Percentiles rank a stretch among this genome's conserved stretches.
Evolutionary conservation across 2,797 vertebrate genomes (phyloP).

Genomic region (Hyperoplus lanceolatus): DNA sequence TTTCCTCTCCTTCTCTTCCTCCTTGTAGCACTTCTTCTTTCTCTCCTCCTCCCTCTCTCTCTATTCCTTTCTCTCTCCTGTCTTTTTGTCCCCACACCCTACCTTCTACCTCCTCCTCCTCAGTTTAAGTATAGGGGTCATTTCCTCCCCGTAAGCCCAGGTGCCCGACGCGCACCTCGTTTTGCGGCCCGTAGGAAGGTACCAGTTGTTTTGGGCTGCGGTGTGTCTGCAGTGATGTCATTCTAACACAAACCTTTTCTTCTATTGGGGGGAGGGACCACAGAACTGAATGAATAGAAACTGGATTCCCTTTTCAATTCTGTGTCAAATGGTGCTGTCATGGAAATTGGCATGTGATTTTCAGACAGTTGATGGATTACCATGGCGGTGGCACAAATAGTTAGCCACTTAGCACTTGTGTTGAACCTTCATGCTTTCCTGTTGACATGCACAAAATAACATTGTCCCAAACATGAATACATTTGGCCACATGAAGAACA

Average conservation of each 20-base stretch:
- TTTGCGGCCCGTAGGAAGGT: slow-evolving; percentile 86
- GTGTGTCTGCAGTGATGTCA: slow-evolving; percentile 75
- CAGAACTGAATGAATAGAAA: slow-evolving; percentile 60
- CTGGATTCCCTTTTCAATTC: slow-evolving; percentile 41
- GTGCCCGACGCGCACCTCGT: slow-evolving; percentile 83
- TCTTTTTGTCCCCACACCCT: slow-evolving; percentile 37
- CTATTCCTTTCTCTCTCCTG: slow-evolving; percentile 9
- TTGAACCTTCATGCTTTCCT: slow-evolving; percentile 16
- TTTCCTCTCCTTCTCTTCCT: slow-evolving; percentile 24
- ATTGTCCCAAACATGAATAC: background rate
- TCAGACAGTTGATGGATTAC: slow-evolving; percentile 40
- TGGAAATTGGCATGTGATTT: slow-evolving; percentile 56
- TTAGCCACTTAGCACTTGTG: slow-evolving; percentile 1
- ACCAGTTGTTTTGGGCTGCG: slow-evolving; percentile 68
- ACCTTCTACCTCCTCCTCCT: slow-evolving; percentile 44
- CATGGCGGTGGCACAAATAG: slow-evolving; percentile 27
- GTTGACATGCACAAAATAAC: background rate
- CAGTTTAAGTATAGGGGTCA: slow-evolving; percentile 89
- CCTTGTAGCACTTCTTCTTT: slow-evolving; percentile 55
- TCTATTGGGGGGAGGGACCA: slow-evolving; percentile 17
- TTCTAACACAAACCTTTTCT: slow-evolving; percentile 58
- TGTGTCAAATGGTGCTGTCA: slow-evolving; percentile 52
- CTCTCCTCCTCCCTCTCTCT: slow-evolving; percentile 19
- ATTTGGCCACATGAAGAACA: background rate
- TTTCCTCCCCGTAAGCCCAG: slow-evolving; percentile 87